Base-by-base conservation (phyloP, 2,797 vertebrate genomes). In the Gadopsis marmoratus region DNA sequence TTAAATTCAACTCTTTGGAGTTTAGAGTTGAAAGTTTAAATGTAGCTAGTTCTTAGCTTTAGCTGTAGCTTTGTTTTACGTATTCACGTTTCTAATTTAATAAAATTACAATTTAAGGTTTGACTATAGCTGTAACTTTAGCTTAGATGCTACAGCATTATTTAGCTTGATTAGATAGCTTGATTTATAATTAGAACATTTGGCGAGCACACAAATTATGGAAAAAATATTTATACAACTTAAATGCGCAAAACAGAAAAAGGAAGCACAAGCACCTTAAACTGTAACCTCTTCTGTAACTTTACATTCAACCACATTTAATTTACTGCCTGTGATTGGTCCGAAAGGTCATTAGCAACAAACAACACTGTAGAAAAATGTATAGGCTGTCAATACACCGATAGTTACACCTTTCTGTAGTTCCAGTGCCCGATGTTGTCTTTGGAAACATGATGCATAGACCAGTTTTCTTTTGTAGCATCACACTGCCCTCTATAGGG, bases 401-500 rank as follows among this genome's bases (percentile, higher is more conserved):
- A 71, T 26, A 41, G 37, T 43, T 50, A 8, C 45, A 47, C 35
- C 16, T 81, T 53, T 29, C 48, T 45, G 45, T 59, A 13, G 33
- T 23, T 60, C 51, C 59, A 21, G 39, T 21, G 37, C 69, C 74
- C 1, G 2, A 9, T 53, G 33, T 23, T 63, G 33, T 19, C 60
- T 62, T 59, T 56, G n/a, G 75, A 81, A 60, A 70, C 33, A 54
- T 53, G 54, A 37, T 7, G 39, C 13, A 7, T 2, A 4, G 60
- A 16, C 29, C 26, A 5, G 31, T 21, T 74, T 48, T 81, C 16
- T 90, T 84, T 71, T 79, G 79, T 58, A 87, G 92, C 83, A 71
- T 89, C 83, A 91, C 88, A 92, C 89, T 93, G 93, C 92, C 92
- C 90, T 86, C 94, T 93, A 66, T 85, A 84, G 94, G 87, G 3